Conservation (phyloP, 2,888 invertebrate genomes). For the Clunio marinus region DNA sequence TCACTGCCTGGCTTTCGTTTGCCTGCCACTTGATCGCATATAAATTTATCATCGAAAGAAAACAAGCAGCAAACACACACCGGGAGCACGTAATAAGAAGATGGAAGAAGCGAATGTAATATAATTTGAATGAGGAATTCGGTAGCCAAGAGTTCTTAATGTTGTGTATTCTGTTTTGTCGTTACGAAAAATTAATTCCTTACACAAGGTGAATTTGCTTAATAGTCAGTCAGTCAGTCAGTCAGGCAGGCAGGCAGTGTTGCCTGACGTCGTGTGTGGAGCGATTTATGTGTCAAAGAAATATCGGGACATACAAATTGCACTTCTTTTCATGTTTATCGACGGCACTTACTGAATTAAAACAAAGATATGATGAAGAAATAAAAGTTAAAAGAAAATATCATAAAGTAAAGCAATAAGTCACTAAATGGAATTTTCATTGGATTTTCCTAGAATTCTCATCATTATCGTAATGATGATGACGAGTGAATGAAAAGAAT, state of each 20-base stretch:
- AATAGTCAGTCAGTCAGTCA: no score
- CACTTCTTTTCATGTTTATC: conserved; percentile 5
- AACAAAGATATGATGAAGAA: background rate
- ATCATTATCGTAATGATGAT: background rate
- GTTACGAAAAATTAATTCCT: conserved; percentile 37
- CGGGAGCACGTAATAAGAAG: conserved; percentile 27
- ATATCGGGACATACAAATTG: background rate
- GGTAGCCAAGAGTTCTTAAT: conserved; percentile 39
- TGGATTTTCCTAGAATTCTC: background rate
- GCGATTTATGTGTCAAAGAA: background rate
- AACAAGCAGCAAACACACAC: conserved; percentile 32
- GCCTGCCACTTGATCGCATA: no score
- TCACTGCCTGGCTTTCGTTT: no score
- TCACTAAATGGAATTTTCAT: conserved; percentile 4
- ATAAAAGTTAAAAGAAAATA: conserved; percentile 4
- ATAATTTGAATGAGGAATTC: conserved; percentile 40
- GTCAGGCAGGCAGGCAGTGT: no score
- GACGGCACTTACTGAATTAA: background rate
- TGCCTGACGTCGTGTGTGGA: background rate
- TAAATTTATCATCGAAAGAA: conserved; percentile 39
- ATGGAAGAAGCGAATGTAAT: conserved; percentile 35
- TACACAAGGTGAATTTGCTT: conserved; percentile 29
- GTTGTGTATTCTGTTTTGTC: conserved; percentile 39
- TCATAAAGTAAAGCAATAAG: background rate
- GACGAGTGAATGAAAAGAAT: no score